Base-by-base conservation (phyloP, 2,797 vertebrate genomes). In the Helicolenus hilgendorfi region DNA sequence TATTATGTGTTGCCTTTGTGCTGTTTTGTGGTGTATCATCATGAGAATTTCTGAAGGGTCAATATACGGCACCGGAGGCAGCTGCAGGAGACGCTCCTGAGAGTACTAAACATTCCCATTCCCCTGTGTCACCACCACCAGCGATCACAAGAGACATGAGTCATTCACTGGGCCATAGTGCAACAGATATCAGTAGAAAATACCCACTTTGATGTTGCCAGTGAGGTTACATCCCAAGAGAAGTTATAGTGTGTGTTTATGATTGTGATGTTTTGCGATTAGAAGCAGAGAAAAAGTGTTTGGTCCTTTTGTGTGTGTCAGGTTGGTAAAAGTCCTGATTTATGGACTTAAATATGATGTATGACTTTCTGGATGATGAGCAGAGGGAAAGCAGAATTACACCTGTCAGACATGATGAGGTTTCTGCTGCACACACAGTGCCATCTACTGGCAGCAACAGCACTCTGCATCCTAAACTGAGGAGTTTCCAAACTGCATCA, bases 381-480 rank as follows among this genome's bases (percentile, higher is more conserved):
- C n/a, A 70, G 35, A 77, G 9, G 9, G 7, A 63, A 6, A 71
- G 31, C 9, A 22, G 69, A 69, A 33, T 73, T 68, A 74, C 31
- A 36, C 73, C 41, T 75, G 35, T 7, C 58, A 79, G 22, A 67
- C 1, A 26, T 4, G 36, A 22, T 4, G 36, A 22, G 24, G 27
- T 18, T 79, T 91, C 53, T 72, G 77, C 60, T 91, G 72, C 68
- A 35, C 73, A 64, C 79, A 94, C 86, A 93, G 90, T 87, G 86
- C 97, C 96, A 95, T 91, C 97, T 97, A 59, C 79, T 96, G 97
- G 93, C 55, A 33, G 38, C 77, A 35, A 72, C 2, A 0, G 2
- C 8, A 11, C 29, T 0, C 33, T 88, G 81, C 83, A 75, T 31
- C 27, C 53, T 58, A 14, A 14, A 49, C 64, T 14, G 11, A 68